Percentiles rank a stretch among this genome's conserved stretches.
These are phyloP conservation scores for Andrena hattorfiana DNA, from an alignment of 2,888 invertebrate species.

Conservation along the genomic window DNA sequence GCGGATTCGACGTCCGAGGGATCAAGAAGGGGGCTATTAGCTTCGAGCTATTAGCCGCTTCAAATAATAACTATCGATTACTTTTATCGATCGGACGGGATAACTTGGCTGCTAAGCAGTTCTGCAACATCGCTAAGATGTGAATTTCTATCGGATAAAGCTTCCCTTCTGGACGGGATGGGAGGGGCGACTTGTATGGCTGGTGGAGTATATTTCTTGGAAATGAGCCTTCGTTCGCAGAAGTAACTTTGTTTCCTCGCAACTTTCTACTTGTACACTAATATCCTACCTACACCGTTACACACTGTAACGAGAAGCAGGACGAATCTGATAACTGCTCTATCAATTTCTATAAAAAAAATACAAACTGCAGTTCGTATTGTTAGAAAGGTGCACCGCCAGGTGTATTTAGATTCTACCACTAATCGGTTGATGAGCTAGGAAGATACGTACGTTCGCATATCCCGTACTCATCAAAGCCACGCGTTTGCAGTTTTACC, in stretches of 20 bases:
- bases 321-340: too few relatives aligned
- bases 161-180: too few relatives aligned
- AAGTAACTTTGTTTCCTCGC: too few relatives aligned
- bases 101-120: not conserved
- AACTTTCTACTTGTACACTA: too few relatives aligned
- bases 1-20: slow-evolving; percentile 39
- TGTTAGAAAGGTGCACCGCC: not conserved
- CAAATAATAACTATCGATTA: slow-evolving; percentile 70
- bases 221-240: too few relatives aligned
- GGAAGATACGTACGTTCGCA: not conserved
- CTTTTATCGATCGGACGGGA: slow-evolving; percentile 31
- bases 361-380: not conserved
- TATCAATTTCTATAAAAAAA: too few relatives aligned
- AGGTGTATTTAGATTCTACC: not conserved
- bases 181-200: too few relatives aligned
- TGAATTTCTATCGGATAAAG: not conserved
- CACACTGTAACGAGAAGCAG: too few relatives aligned
- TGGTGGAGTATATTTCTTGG: too few relatives aligned
- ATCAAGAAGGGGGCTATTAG: slow-evolving; percentile 58
- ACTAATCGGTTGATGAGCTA: not conserved
- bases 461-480: not conserved
- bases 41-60: slow-evolving; percentile 67
- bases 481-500: slow-evolving; percentile 13
- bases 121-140: not conserved
- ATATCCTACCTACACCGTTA: too few relatives aligned